Evolutionary conservation across 1,140 invertebrate genomes (phyloP), one percentile per base, ranked within the genome.

Genomic region (Danaus melanippus): DNA sequence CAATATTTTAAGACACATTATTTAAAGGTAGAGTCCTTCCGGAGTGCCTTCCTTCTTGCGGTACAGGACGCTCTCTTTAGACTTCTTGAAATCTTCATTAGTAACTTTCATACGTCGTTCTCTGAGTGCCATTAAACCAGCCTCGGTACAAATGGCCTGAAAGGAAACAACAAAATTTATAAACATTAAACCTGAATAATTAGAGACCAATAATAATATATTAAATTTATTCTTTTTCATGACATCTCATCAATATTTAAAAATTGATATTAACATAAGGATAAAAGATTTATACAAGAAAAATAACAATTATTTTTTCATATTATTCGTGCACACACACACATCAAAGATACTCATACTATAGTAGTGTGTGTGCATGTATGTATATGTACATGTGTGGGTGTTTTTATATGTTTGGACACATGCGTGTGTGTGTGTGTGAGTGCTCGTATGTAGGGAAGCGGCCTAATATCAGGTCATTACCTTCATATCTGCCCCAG

Each of bases 61-160:
- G 86, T 99, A 99, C 10, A 99, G 88, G 48, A 99, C 98, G 89
- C 97, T 99, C 85, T 99, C 98, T 86, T 99, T 99, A 0, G 98
- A 98, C 83, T 99, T 99, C 77, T 96, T 96, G 81, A 99, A 99
- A 86, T 99, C 98, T 86, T 99, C 98, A 89, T 97, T 99, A 32
- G 97, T 99, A 10, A 99, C 98, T 88, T 99, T 99, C 98, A 99
- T 99, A 67, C 98, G 92, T 53, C 98, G 91, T 86, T 99, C 98
- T 67, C 98, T 88, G 32, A 99, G 84, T 15, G 98, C 98, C 93
- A 99, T 96, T 11, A 99, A 87, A 62, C 98, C 98, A 56, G 97
- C 98, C 89, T 99, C 98, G 8, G 98, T 99, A 87, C 98, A 99
- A 76, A 99, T 99, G n/a, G 98, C 98, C 95, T 96, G 70, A 76